A percentile compares a stretch with the other conserved stretches of the same genome.
These are phyloP conservation scores for Neosilurus hyrtlii DNA, from an alignment of 2,797 vertebrate genomes.

Conservation along the genomic window DNA sequence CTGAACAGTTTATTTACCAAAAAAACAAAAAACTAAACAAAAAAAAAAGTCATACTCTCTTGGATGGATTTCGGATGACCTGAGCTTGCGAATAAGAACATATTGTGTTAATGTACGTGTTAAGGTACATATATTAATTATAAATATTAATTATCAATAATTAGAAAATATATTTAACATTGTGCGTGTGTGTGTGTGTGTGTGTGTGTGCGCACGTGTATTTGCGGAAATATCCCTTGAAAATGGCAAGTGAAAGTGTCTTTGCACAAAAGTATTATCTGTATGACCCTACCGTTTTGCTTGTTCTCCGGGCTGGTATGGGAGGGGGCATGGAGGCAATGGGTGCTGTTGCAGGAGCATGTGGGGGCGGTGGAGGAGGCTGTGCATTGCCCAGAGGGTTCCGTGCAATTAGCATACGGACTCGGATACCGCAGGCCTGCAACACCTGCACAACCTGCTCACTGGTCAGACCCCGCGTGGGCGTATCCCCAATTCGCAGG, in stretches of 20 bases:
- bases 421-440: slow-evolving; percentile 85
- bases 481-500: slow-evolving; percentile 84
- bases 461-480: slow-evolving; percentile 85
- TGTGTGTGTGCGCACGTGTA: too few relatives aligned
- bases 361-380: slow-evolving; percentile 71
- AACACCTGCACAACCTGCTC: slow-evolving; percentile 93
- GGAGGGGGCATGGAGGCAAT: slow-evolving; percentile 66
- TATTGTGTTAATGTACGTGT: too few relatives aligned
- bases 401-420: slow-evolving; percentile 86
- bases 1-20: neutral
- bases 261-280: neutral
- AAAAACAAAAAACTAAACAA: too few relatives aligned
- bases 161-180: neutral
- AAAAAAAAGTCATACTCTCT: neutral
- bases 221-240: neutral
- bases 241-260: neutral
- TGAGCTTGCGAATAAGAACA: neutral
- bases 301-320: slow-evolving; percentile 48
- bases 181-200: too few relatives aligned
- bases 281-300: slow-evolving; percentile 44
- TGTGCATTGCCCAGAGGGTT: slow-evolving; percentile 69
- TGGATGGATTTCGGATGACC: neutral
- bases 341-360: slow-evolving; percentile 75
- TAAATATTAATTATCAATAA: neutral
- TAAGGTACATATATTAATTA: too few relatives aligned